Base-by-base conservation (phyloP, 2,888 invertebrate genomes). In the Venustoraphidia nigricollis region DNA sequence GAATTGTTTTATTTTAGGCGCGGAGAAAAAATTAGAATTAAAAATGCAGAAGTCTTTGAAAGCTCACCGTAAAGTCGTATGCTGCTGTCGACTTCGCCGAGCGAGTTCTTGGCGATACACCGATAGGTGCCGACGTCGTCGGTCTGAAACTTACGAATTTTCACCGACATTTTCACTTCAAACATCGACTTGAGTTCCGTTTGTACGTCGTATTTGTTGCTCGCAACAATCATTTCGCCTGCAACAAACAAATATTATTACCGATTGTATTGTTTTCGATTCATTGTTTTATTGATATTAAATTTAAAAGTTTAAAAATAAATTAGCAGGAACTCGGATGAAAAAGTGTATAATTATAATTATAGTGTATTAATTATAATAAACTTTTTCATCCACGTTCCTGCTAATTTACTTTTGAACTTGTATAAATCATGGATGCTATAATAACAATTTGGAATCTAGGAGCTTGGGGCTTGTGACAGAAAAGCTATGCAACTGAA, bases 61-160 rank as follows among this genome's bases (percentile, higher is more conserved):
- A 52, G 63, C 77, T 77, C 66, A 91, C 92, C 89, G 64, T 91
- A 90, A 46, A 92, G 71, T 54, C 89, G 76, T 59, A 92, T 89
- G 60, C 81, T 82, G 67, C 87, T 87, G 62, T 91, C 90, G 14
- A 87, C 87, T 65, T 89, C 90, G 1, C 91, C 91, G 3, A 91
- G 72, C 0, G 86, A 85, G 66, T 88, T 89, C 65, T 88, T 88
- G 35, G 90, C 89, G 50, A 88, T 83, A 63, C 92, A 92, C 46
- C 81, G 72, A 68, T 91, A 92, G 1, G 83, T 82, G 34, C 91
- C 90, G 9, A 84, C 77, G 61, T 90, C 89, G 36, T 75, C 73
- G 50, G 75, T 70, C 53, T 83, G 81, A 55, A 92, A 74, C 57
- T 77, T 76, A 42, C 82, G 73, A 54, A 92, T 83, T 46, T 79